Evolutionary conservation across 1,140 invertebrate genomes (phyloP).

Genomic region (Drosophila serrata): DNA sequence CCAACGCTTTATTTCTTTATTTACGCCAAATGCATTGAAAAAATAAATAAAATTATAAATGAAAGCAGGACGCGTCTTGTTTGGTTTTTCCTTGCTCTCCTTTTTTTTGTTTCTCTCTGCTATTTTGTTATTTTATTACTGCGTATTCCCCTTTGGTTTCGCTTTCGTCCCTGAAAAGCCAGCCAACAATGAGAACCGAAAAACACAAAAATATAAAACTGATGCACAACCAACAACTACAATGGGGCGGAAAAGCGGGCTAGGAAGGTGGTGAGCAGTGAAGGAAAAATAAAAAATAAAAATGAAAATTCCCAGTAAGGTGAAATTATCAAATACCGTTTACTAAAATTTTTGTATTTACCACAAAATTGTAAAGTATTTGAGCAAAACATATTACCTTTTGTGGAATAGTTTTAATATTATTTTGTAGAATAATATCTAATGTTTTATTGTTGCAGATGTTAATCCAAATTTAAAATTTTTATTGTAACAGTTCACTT

Average conservation of each 20-base stretch:
- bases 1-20: slow-evolving; percentile 70
- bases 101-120: slow-evolving; percentile 46
- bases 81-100: slow-evolving; percentile 52
- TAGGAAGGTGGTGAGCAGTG: not conserved
- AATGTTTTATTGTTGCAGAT: not conserved
- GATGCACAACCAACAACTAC: slow-evolving; percentile 38
- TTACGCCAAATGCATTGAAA: slow-evolving; percentile 76
- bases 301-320: not conserved
- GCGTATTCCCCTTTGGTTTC: slow-evolving; percentile 70
- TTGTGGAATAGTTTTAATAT: not conserved
- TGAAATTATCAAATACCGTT: slow-evolving; percentile 20
- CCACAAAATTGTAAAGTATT: not conserved
- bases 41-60: slow-evolving; percentile 84
- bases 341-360: not conserved
- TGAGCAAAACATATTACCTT: not conserved
- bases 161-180: slow-evolving; percentile 58
- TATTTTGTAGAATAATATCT: too few relatives aligned
- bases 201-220: slow-evolving; percentile 43
- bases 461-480: not conserved
- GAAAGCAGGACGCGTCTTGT: slow-evolving; percentile 63
- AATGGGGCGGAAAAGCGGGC: not conserved
- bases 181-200: slow-evolving; percentile 70
- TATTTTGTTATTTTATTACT: slow-evolving; percentile 81
- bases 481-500: not conserved
- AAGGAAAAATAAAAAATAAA: slow-evolving; percentile 17